Evolutionary conservation across 2,888 invertebrate species (phyloP), one percentile per base, ranked within the genome.

Genomic region (Philaethria dido): DNA sequence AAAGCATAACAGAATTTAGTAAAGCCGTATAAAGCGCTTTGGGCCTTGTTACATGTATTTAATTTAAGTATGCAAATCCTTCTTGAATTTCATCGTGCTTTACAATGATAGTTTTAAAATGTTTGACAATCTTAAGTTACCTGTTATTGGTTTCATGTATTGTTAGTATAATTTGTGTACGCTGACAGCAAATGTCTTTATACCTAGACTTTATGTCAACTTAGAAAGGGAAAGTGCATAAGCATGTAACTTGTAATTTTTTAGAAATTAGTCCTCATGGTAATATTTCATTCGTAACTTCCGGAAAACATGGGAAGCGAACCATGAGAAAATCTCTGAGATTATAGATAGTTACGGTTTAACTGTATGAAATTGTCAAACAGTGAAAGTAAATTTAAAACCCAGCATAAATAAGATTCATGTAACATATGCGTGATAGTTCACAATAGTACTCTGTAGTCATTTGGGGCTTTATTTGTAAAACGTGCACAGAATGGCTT

Each of bases 331-430:
- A 54, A 66, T 63, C 36, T 50, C 36, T 45, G 62, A 62, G 62
- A 66, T 69, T 29, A 57, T 25, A 66, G 57, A 62, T 57, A 62
- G 55, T 47, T 47, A 66, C 59, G 39, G 66, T 54, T 48, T 52
- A 39, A 62, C 59, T 62, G 59, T 59, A 62, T 60, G 50, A 52
- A 55, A 69, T 67, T 73, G 68, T 71, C 70, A 64, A 55, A 67
- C 54, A 66, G 81, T 77, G 81, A 82, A 81, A 82, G 82, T 73
- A 75, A 57, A 25, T 3, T 57, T 57, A 20, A 79, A 75, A 74
- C 74, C 73, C 69, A 64, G 29, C 69, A 47, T 33, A 42, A 65
- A 64, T 47, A 64, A 59, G 25, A 62, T 62, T 71, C 66, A 64
- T 63, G 55, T 69, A 52, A 61, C 69, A 69, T 62, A 72, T 74